These are phyloP conservation scores for Echeneis naucrates DNA, from an alignment of 2,797 vertebrate genomes.

Conservation along the genomic window DNA sequence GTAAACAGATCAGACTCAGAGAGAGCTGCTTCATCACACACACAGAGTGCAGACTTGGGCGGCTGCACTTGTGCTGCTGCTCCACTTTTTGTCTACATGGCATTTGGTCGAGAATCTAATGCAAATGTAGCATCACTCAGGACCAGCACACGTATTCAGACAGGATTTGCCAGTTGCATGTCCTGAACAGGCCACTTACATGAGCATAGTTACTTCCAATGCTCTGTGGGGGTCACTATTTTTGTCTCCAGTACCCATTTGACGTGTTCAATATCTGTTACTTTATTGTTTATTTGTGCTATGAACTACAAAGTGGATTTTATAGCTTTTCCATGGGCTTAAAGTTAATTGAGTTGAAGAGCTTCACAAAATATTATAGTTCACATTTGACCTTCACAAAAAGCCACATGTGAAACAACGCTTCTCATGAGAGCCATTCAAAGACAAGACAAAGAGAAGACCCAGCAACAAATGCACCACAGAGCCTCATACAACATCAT, in stretches of 20 bases:
- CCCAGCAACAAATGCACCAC: neutral
- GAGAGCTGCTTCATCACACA: constrained; percentile 61
- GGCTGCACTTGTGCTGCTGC: constrained; percentile 30
- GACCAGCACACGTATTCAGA: constrained; percentile 24
- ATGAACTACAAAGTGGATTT: neutral
- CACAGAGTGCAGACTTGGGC: constrained; percentile 63
- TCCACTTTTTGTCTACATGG: constrained; percentile 22
- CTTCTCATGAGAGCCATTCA: neutral
- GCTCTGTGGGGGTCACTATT: neutral
- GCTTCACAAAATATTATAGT: neutral
- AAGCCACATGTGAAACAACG: neutral
- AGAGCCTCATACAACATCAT: neutral
- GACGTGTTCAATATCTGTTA: constrained; percentile 26
- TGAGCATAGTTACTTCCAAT: constrained; percentile 5
- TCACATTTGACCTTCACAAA: neutral
- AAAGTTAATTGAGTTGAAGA: neutral
- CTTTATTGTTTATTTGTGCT: constrained; percentile 26
- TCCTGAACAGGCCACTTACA: constrained; percentile 19
- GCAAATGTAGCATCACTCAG: constrained; percentile 39
- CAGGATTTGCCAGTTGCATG: constrained; percentile 13
- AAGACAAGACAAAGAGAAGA: constrained; percentile 6
- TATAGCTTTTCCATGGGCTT: neutral
- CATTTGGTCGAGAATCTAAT: constrained; percentile 41
- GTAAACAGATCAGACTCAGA: constrained; percentile 68
- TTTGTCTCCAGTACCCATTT: neutral